Evolutionary conservation across 2,888 invertebrate species (phyloP).

Genomic region (Drosophila acutilabella): DNA sequence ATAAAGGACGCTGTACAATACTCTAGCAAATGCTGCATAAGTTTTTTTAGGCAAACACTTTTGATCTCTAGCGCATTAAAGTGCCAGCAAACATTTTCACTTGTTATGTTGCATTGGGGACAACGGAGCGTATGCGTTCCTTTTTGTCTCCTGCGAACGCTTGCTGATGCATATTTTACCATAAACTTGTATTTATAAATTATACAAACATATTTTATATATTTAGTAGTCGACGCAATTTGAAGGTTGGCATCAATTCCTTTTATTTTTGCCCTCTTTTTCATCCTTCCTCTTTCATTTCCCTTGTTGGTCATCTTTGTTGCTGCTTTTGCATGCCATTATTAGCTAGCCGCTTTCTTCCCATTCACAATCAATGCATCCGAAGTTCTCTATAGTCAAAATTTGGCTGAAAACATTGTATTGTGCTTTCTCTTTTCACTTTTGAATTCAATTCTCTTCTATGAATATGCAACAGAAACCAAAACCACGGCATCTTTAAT

Average conservation of each 20-base stretch:
- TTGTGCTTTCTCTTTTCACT: slow-evolving; percentile 38
- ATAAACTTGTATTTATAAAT: slow-evolving; percentile 39
- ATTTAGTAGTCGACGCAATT: slow-evolving; percentile 49
- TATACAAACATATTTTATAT: slow-evolving; percentile 25
- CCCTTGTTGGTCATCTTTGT: slow-evolving; percentile 37
- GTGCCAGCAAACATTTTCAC: slow-evolving; percentile 32
- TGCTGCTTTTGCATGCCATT: slow-evolving; percentile 54
- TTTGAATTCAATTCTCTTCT: slow-evolving; percentile 36
- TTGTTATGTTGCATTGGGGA: slow-evolving; percentile 31
- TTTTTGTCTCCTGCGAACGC: slow-evolving; percentile 43
- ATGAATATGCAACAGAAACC: slow-evolving; percentile 44
- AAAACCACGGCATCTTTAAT: slow-evolving; percentile 12
- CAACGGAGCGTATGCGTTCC: slow-evolving; percentile 46
- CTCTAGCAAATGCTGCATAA: slow-evolving; percentile 85
- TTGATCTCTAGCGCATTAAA: slow-evolving; percentile 55
- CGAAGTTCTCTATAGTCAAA: slow-evolving; percentile 5
- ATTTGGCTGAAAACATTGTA: slow-evolving; percentile 34
- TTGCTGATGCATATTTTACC: slow-evolving; percentile 70
- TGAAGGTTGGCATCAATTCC: slow-evolving; percentile 16
- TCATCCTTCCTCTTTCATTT: neutral
- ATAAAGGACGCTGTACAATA: slow-evolving; percentile 86
- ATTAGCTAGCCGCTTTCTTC: slow-evolving; percentile 51
- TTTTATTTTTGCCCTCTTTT: slow-evolving; percentile 15
- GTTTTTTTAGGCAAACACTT: slow-evolving; percentile 80
- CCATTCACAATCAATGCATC: slow-evolving; percentile 18